Evolutionary conservation across 2,888 invertebrate species (phyloP).

Genomic region (Pseudococcus viburni): DNA sequence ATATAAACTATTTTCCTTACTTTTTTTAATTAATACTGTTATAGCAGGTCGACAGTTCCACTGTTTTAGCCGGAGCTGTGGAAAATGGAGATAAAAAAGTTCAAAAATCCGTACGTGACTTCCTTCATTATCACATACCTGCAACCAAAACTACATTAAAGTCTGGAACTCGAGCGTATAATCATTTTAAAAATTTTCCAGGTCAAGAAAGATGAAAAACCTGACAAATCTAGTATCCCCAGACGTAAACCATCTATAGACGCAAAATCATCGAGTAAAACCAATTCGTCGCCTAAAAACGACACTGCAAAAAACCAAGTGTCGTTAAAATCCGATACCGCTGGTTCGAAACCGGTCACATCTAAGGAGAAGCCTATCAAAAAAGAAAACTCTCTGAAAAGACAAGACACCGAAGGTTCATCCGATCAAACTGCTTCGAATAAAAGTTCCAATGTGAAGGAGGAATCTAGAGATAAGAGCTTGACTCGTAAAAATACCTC

Average conservation of each 20-base stretch:
- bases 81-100: not conserved
- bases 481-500: conserved; percentile 14
- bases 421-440: not conserved
- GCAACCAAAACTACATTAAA: not conserved
- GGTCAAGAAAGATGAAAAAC: not conserved
- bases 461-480: not conserved
- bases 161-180: not conserved
- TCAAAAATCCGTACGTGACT: not conserved
- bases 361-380: not conserved
- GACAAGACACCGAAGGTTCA: not conserved
- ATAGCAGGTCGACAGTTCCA: not conserved
- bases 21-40: not conserved
- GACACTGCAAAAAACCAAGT: not conserved
- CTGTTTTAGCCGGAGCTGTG: not conserved
- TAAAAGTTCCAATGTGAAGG: not conserved
- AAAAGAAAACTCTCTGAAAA: not conserved
- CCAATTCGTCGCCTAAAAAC: not conserved
- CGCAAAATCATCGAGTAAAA: not conserved
- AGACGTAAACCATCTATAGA: not conserved
- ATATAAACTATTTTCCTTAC: not conserved
- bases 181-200: not conserved
- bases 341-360: not conserved
- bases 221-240: not conserved
- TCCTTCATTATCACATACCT: not conserved
- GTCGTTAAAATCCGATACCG: not conserved